Percentiles rank a stretch among this genome's conserved stretches.
Conservation (phyloP, 2,797 vertebrate genomes). For the Manis pentadactyla region DNA sequence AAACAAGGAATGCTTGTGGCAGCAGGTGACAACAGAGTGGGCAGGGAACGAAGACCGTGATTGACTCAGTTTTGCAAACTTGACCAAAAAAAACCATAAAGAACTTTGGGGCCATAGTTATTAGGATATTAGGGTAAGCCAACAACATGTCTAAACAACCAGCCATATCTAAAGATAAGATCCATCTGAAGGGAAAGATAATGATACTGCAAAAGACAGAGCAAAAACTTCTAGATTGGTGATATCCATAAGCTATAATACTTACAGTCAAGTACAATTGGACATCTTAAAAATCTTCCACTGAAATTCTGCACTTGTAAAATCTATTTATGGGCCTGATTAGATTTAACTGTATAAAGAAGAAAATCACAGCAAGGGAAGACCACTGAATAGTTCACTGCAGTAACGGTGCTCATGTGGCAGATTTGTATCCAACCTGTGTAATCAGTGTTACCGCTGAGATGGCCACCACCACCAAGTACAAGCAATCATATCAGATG, state of each 20-base stretch:
- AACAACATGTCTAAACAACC: neutral
- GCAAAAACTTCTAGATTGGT: neutral
- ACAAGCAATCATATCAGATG: neutral
- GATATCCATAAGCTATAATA: neutral
- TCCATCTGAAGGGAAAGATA: neutral
- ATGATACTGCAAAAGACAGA: neutral
- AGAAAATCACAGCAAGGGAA: neutral
- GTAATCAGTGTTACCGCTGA: neutral
- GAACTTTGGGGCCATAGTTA: neutral
- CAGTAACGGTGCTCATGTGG: neutral
- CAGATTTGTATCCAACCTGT: neutral
- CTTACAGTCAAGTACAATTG: neutral
- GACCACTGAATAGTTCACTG: neutral
- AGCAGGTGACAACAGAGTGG: neutral
- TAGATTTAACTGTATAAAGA: neutral
- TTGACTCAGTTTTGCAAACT: neutral
- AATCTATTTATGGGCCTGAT: slow-evolving; percentile 1
- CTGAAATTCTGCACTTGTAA: neutral
- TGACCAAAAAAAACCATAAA: neutral
- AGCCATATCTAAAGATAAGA: neutral
- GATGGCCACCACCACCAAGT: neutral
- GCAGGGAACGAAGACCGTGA: neutral
- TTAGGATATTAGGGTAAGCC: neutral
- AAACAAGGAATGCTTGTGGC: neutral
- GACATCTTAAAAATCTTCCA: slow-evolving; percentile 5